Evolutionary conservation across 2,797 vertebrate genomes (phyloP).

Genomic region (Pseudotriccus pelzelni): DNA sequence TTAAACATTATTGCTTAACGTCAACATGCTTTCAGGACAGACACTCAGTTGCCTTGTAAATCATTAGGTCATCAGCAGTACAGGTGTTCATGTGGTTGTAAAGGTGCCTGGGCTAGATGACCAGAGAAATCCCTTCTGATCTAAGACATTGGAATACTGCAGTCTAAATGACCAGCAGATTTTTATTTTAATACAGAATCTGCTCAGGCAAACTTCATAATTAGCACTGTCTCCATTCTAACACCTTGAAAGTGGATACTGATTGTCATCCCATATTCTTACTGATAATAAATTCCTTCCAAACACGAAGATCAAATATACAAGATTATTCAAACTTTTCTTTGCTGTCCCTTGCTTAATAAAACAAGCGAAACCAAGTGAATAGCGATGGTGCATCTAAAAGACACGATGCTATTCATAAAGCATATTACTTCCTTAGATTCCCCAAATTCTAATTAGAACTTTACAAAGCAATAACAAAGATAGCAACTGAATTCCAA

Average conservation of each 20-base stretch:
- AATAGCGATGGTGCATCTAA: conserved; percentile 27
- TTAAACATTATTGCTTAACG: background rate
- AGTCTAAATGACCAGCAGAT: background rate
- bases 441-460: conserved; percentile 72
- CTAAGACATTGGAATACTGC: background rate
- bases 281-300: conserved; percentile 38
- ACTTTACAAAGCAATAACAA: conserved; percentile 67
- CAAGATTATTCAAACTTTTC: conserved; percentile 25
- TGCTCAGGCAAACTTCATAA: background rate
- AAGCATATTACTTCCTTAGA: conserved; percentile 63
- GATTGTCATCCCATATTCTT: background rate
- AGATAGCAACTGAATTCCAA: conserved; percentile 60
- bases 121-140: background rate
- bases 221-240: background rate
- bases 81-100: background rate
- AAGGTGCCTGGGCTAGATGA: background rate
- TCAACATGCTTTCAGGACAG: background rate
- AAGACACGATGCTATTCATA: conserved; percentile 30
- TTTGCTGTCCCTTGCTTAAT: conserved; percentile 45
- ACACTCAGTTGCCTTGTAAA: background rate
- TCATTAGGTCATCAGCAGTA: background rate
- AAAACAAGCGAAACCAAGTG: conserved; percentile 35
- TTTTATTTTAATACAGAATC: background rate
- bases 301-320: conserved; percentile 38
- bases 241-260: background rate